These are phyloP conservation scores for Machimus atricapillus DNA, from an alignment of 2,888 invertebrate species.

Conservation along the genomic window DNA sequence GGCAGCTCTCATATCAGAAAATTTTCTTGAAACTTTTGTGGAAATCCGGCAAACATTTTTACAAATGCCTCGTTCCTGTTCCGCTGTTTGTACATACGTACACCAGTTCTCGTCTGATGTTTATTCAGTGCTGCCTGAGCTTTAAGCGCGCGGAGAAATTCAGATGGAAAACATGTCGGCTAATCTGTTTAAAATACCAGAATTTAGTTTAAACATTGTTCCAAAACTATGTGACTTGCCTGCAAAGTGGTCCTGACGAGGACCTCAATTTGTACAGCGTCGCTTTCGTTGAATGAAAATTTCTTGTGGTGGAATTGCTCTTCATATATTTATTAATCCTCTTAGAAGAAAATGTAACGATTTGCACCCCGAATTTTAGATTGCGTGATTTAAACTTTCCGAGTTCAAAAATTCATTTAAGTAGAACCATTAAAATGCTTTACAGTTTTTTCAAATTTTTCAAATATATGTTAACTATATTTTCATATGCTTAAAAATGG, in stretches of 20 bases:
- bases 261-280: constrained; percentile 18
- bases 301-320: neutral
- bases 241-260: constrained; percentile 26
- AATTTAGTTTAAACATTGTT: constrained; percentile 43
- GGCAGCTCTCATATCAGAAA: neutral
- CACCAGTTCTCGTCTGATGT: neutral
- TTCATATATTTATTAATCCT: neutral
- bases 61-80: neutral
- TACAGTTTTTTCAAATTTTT: too few relatives aligned
- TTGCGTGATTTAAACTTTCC: neutral
- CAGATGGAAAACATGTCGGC: constrained; percentile 41
- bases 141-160: constrained; percentile 5
- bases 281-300: constrained; percentile 18
- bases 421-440: neutral
- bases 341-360: neutral
- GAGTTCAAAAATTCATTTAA: neutral
- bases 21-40: neutral
- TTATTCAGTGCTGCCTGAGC: constrained; percentile 2
- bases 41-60: neutral
- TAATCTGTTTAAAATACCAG: constrained; percentile 43
- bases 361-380: neutral
- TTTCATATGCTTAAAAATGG: too few relatives aligned
- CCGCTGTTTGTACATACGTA: neutral
- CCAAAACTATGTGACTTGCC: constrained; percentile 40
- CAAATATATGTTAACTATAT: too few relatives aligned